Base-by-base conservation (phyloP, 2,797 vertebrate genomes). In the Sciurus carolinensis region DNA sequence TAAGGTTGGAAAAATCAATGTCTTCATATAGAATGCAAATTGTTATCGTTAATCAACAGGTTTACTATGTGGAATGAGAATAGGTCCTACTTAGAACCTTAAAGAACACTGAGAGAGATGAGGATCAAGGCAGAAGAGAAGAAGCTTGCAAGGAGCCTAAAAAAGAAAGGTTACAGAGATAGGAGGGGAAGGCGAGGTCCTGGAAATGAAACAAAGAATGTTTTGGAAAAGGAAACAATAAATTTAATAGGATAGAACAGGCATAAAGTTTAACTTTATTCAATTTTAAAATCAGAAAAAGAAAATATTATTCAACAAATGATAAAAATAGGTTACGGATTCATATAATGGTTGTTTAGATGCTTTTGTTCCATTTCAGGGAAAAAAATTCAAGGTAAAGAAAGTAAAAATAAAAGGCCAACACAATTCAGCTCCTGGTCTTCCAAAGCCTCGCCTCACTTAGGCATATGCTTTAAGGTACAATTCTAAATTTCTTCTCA, bases 251-350 rank as follows among this genome's bases (percentile, higher is more conserved):
- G 67, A 28, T 9, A 77, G 8, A 54, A 77, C 1, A 90, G 62
- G 71, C 26, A 62, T 76, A 71, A 75, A 33, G 30, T 84, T 80
- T 83, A 28, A 80, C 18, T 76, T 88, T 66, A 88, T 93, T 93
- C 39, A 39, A 83, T 87, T 87, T 96, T 81, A 95, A 92, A 94
- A 92, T 47, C 33, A 75, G 71, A n/a, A 86, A 88, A 24, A 87
- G 24, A 85, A 91, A 95, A 66, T 50, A 66, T 57, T 87, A 90
- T 12, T 42, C 59, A 95, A 82, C 57, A 90, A 88, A 75, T 39
- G 82, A 71, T 28, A 83, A 91, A 62, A 57, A 72, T 22, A 92
- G 3, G 26, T 54, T 75, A n/a, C 18, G 91, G 64, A 71, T 3
- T 18, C 36, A 95, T 50, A 42, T 80, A 57, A 83, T 44, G 39